Percentiles rank a stretch among this genome's conserved stretches.
Conservation (phyloP, 2,113 vertebrate species). For the Ranitomeya imitator region DNA sequence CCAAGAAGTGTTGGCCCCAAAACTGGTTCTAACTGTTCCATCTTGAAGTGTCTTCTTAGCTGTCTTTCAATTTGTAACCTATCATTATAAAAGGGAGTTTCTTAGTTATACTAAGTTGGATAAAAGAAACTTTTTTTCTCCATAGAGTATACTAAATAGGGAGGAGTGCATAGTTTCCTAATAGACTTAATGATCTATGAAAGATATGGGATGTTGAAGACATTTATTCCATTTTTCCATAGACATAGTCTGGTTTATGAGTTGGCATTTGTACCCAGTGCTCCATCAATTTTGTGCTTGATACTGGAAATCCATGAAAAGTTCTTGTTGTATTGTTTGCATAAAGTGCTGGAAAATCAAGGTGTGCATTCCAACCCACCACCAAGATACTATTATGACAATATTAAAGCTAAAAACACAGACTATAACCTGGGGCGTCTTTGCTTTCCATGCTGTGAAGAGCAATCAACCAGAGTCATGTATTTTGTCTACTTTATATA, state of each 20-base stretch:
- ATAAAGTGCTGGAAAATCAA: conserved; percentile 36
- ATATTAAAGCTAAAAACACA: conserved; percentile 27
- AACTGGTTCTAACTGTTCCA: conserved; percentile 36
- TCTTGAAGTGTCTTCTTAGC: conserved; percentile 36
- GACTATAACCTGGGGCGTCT: conserved; percentile 28
- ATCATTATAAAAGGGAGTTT: conserved; percentile 41
- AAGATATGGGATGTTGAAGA: conserved; percentile 29
- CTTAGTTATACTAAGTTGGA: conserved; percentile 32
- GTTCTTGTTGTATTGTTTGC: conserved; percentile 24
- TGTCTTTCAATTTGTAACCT: conserved; percentile 37
- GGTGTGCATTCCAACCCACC: conserved; percentile 33
- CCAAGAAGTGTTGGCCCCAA: conserved; percentile 45
- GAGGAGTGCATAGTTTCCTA: conserved; percentile 30
- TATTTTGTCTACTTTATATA: conserved; percentile 11
- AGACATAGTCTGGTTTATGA: conserved; percentile 15
- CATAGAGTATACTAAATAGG: conserved; percentile 30
- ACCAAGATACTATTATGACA: conserved; percentile 36
- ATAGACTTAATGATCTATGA: conserved; percentile 45
- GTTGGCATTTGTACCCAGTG: conserved; percentile 7
- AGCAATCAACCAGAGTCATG: conserved; percentile 33
- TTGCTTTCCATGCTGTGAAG: conserved; percentile 21
- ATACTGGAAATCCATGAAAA: conserved; percentile 10
- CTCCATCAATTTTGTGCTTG: conserved; percentile 1
- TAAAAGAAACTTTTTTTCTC: conserved; percentile 4
- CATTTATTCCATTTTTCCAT: conserved; percentile 29